Base-by-base conservation (phyloP, 2,113 vertebrate species). In the Paramormyrops kingsleyae region DNA sequence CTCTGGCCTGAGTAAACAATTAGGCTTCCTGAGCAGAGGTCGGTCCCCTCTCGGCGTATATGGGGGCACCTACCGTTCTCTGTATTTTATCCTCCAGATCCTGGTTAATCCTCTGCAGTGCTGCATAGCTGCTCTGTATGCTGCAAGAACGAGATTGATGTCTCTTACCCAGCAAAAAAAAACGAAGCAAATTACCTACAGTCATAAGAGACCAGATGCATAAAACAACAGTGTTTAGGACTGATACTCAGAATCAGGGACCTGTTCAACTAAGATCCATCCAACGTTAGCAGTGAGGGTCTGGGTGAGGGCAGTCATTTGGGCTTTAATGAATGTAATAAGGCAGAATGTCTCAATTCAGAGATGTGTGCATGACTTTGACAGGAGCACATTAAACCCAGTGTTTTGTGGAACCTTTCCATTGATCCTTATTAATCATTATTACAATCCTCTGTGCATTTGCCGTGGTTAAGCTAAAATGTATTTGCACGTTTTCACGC, bases 21-120 rank as follows among this genome's bases (percentile, higher is more conserved):
- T 35, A 19, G 12, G 35, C 4, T 17, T 19, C 74, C 15, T 42
- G 35, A 80, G 35, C 74, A 7, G 74, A 42, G 74, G 17, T 42
- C 74, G 74, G 35, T 42, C 74, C 6, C 6, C 4, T 39, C 17
- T 80, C 1, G 6, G 6, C 0, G 31, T 42, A 2, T 42, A 3
- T 1, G 31, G 47, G 44, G 42, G 5, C n/a, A 74, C 95, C 95
- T 91, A 96, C 96, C 91, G 95, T 94, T 93, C 94, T 91, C 87
- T 99, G 97, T 93, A 99, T 96, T 95, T 98, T 99, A 91, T 99
- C 99, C 94, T 99, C 99, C 92, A 99, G 95, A 90, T 99, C 99
- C 94, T 99, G 98, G 94, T 99, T 99, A 93, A 97, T 97, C 95
- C 97, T 96, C 94, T 99, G 99, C 88, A 98, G 97, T 52, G 98